A percentile compares a stretch with the other conserved stretches of the same genome.
These are phyloP conservation scores for Euglossa dilemma DNA, from an alignment of 1,140 invertebrate species.

Conservation along the genomic window DNA sequence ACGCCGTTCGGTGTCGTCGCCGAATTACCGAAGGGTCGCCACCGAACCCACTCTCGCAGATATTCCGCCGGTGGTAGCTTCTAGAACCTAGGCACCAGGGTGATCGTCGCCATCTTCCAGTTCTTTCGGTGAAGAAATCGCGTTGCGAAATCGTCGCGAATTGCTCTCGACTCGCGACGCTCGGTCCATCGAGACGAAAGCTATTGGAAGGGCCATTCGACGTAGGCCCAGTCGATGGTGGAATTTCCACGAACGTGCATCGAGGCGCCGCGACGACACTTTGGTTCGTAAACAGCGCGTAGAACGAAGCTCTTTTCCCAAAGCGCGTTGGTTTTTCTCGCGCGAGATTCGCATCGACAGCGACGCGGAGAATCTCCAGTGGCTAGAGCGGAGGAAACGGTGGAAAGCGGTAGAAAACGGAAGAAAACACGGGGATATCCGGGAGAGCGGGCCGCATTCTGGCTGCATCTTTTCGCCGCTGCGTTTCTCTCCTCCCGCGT, in stretches of 20 bases:
- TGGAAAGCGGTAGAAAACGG: too few relatives aligned
- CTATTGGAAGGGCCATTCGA: neutral
- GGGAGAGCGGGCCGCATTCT: neutral
- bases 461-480: neutral
- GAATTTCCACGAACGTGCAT: conserved; percentile 5
- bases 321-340: conserved; percentile 33
- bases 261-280: conserved; percentile 2
- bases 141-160: too few relatives aligned
- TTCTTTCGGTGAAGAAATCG: too few relatives aligned
- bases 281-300: neutral
- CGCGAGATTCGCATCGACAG: conserved; percentile 54
- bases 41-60: conserved; percentile 6
- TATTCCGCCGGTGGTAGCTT: neutral
- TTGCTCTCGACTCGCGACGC: neutral
- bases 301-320: neutral
- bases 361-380: conserved; percentile 24
- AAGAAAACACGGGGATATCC: conserved; percentile 47
- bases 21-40: conserved; percentile 18
- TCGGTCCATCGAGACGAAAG: neutral
- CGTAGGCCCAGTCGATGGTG: conserved; percentile 3
- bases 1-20: conserved; percentile 1
- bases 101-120: too few relatives aligned
- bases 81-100: too few relatives aligned
- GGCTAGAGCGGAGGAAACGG: neutral
- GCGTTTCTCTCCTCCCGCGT: neutral